Conservation (phyloP, 2,113 vertebrate species). For the Sciurus niger region DNA sequence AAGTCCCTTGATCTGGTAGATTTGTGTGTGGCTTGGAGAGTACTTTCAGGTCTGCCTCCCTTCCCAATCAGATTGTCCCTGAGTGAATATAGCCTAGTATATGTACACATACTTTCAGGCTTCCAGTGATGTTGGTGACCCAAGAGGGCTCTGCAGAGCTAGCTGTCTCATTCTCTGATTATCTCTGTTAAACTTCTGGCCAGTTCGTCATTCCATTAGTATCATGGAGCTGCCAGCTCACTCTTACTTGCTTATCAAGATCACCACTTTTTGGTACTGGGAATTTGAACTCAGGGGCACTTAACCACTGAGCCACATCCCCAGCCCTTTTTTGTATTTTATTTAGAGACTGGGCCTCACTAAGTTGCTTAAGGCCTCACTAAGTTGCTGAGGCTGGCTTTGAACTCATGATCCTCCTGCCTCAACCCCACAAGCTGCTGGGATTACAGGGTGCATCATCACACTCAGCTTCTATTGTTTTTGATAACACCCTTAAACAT, state of each 20-base stretch:
- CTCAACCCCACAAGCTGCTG: no score
- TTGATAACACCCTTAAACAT: background rate
- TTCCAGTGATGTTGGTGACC: background rate
- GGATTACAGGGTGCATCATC: no score
- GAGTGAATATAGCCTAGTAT: background rate
- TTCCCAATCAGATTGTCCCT: background rate
- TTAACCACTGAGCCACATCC: no score
- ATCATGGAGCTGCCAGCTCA: background rate
- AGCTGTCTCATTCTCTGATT: background rate
- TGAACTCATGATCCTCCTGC: no score
- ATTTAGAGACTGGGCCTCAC: no score
- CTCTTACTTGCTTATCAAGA: background rate
- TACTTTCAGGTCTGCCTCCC: background rate
- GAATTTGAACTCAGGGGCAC: no score
- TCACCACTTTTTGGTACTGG: background rate
- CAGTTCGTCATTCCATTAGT: background rate
- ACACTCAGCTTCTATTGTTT: background rate
- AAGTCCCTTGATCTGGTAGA: background rate
- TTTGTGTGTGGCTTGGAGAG: slow-evolving; percentile 10
- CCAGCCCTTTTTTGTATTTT: no score
- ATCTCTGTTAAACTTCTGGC: background rate
- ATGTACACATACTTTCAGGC: background rate
- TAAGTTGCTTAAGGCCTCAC: no score
- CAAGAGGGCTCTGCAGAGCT: background rate
- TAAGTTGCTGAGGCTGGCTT: no score